phyloP scores from a whole-genome alignment of 2,113 vertebrate species.

The Prochilodus magdalenae region DNA sequence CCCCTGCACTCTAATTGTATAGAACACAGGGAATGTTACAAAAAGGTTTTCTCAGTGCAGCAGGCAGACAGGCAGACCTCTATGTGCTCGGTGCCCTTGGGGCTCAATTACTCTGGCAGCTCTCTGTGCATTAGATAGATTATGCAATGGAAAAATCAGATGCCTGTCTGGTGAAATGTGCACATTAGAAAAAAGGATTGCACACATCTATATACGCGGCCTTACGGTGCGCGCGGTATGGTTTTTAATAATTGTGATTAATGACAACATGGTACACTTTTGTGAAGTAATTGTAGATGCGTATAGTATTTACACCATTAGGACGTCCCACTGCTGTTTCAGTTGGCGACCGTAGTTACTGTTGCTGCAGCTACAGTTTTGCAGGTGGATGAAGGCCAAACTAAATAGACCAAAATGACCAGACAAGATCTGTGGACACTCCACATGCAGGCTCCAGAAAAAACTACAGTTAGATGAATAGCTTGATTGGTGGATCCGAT shows the following conservation, averaged over 20 bases:
- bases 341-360: too few species aligned
- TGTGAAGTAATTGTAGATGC: too few species aligned
- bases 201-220: background rate
- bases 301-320: background rate
- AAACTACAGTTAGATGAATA: too few species aligned
- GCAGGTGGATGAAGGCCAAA: too few species aligned
- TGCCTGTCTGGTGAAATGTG: background rate
- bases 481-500: too few species aligned
- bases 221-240: too few species aligned
- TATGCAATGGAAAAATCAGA: background rate
- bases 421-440: too few species aligned
- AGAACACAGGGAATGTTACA: background rate
- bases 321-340: too few species aligned
- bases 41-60: slow-evolving; percentile 2
- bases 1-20: background rate
- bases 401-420: too few species aligned
- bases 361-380: too few species aligned
- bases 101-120: slow-evolving; percentile 10
- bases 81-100: background rate
- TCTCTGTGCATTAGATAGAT: slow-evolving; percentile 8
- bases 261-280: background rate
- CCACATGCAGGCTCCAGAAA: too few species aligned
- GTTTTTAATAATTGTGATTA: background rate
- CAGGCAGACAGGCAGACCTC: background rate
- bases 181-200: background rate